Base-by-base conservation (phyloP, 2,888 invertebrate genomes). In the Masnerella sp. region DNA sequence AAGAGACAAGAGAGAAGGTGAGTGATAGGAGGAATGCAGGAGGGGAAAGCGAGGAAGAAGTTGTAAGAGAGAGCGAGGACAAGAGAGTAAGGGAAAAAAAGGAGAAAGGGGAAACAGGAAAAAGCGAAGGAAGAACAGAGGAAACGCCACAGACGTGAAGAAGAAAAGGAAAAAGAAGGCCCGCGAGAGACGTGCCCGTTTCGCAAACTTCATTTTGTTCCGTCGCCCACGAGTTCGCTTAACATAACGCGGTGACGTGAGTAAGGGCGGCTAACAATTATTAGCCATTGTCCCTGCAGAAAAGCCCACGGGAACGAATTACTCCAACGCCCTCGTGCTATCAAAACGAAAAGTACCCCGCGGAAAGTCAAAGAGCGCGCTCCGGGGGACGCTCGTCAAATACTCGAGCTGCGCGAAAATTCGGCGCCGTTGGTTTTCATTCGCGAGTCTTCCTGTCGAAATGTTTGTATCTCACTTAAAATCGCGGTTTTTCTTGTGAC, bases 221-320 rank as follows among this genome's bases (percentile, higher is more conserved):
- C 76, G 74, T 77, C 79, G 77, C 61, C 71, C 69, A 67, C 62
- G 73, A 69, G 64, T 61, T 71, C 56, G 47, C 74, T 58, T 61
- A 71, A 76, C 74, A 59, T 65, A 74, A 74, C 54, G 70, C 56
- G 28, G 9, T 61, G 70, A 61, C 71, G 75, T 45, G 59, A 40
- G 76, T 72, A 75, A 75, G 74, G 77, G 75, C 77, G 75, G 79
- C 76, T 80, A 83, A 82, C 83, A 84, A 84, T 85, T 84, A 85
- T 84, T 84, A 82, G 82, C 84, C 80, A 85, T 85, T 84, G 84
- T 84, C 80, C 82, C 77, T 58, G 38, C 61, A 74, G 75, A 78
- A 79, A 82, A 83, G 77, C 80, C 83, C 80, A 79, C 69, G 72
- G 82, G 83, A 79, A 78, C 78, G 80, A 82, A 83, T 84, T 83